These are phyloP conservation scores for Odontesthes bonariensis DNA, from an alignment of 2,113 vertebrate species.

Conservation along the genomic window DNA sequence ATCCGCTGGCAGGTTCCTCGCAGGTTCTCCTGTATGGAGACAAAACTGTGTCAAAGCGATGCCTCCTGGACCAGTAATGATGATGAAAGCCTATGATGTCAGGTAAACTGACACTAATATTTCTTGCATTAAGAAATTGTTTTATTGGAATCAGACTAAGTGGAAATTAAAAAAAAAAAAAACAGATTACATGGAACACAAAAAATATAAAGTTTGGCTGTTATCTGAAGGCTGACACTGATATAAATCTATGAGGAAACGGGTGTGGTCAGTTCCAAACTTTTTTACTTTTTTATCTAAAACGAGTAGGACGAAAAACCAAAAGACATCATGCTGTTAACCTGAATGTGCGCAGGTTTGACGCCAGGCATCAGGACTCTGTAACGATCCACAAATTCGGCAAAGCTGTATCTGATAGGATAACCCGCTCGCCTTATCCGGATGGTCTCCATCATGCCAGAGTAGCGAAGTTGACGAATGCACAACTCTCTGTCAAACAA, in stretches of 20 bases:
- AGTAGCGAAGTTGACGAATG: slow-evolving; percentile 95
- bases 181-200: too few species aligned
- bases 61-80: neutral
- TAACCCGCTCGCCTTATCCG: slow-evolving; percentile 95
- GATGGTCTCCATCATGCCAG: slow-evolving; percentile 99
- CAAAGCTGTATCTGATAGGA: slow-evolving; percentile 96
- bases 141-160: too few species aligned
- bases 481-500: slow-evolving; percentile 95
- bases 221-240: too few species aligned
- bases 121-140: too few species aligned
- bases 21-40: slow-evolving; percentile 86
- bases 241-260: too few species aligned
- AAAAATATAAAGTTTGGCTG: neutral
- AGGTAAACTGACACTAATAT: neutral
- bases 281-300: too few species aligned
- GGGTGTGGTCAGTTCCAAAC: too few species aligned
- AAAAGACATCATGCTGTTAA: slow-evolving; percentile 36
- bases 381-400: slow-evolving; percentile 97
- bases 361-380: slow-evolving; percentile 94
- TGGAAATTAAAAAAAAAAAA: too few species aligned
- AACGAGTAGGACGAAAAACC: too few species aligned
- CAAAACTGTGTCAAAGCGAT: neutral
- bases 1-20: slow-evolving; percentile 93
- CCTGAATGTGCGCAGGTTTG: slow-evolving; percentile 96
- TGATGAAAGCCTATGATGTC: neutral